Base-by-base conservation (phyloP, 2,113 vertebrate genomes). In the Entomyzon cyanotis region DNA sequence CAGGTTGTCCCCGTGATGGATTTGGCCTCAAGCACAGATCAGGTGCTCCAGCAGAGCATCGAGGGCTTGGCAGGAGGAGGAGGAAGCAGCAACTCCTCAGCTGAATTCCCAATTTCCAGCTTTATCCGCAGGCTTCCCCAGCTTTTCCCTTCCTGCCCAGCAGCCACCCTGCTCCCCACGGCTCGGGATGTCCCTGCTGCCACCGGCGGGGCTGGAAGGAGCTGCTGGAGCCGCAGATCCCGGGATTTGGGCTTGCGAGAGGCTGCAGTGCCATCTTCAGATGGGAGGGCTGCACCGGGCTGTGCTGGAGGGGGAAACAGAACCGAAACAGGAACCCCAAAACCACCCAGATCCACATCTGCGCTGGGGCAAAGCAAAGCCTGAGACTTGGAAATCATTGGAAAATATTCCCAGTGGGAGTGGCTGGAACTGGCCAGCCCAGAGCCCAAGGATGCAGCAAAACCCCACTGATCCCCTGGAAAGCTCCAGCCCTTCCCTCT, bases 211-310 rank as follows among this genome's bases (percentile, higher is more conserved):
- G 58, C 83, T 85, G 74, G 71, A 55, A 23, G 84, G 71, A 84
- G 64, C 71, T 5, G 39, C 21, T 3, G 44, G 39, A 47, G 63
- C 33, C 8, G 53, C 35, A 8, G 1, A 17, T 6, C 7, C 12
- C 1, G 6, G 62, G 39, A 24, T 16, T 6, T 1, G 1, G 5
- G 46, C 47, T 95, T 96, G 73, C 0, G 35, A 97, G 96, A 95
- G 63, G 89, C 11, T 94, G 89, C 93, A 97, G 93, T 94, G 96
- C 96, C 97, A 97, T 71, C 97, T 96, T 96, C 96, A 97, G 96
- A 93, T 93, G 76, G 95, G 58, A 86, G 71, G 91, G 85, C 91
- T 83, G 84, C 65, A 55, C 41, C 5, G 0, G 28, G 37, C 41
- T 2, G 2, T 5, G 12, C 37, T 4, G 8, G 24, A 52, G 15